A percentile compares a stretch with the other conserved stretches of the same genome.
phyloP scores from a whole-genome alignment of 2,888 invertebrate genomes.

The Ariolimax columbianus region DNA sequence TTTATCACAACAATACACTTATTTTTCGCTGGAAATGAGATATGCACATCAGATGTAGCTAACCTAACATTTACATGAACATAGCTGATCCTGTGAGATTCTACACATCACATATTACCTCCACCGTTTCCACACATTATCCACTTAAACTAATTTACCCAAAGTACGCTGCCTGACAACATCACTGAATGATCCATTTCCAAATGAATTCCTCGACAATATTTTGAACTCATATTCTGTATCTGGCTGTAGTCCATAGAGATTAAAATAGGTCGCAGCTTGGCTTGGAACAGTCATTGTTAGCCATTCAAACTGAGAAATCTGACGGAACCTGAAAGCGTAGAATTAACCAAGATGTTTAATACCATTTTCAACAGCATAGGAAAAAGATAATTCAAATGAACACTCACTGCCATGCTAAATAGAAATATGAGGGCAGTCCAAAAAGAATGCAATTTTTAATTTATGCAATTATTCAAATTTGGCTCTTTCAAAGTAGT shows the following conservation, averaged over 20 bases:
- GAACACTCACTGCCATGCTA: too few relatives aligned
- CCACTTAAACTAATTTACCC: constrained; percentile 44
- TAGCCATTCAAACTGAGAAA: constrained; percentile 83
- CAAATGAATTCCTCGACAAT: constrained; percentile 94
- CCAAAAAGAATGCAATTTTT: too few relatives aligned
- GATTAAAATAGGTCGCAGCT: constrained; percentile 92
- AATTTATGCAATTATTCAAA: too few relatives aligned
- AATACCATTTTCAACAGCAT: too few relatives aligned
- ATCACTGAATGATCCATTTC: constrained; percentile 97
- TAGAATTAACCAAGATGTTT: too few relatives aligned
- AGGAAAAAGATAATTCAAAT: too few relatives aligned
- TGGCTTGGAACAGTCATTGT: constrained; percentile 93
- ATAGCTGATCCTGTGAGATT: background rate
- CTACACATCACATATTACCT: background rate
- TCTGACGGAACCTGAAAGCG: constrained; percentile 37
- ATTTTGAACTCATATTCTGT: constrained; percentile 97
- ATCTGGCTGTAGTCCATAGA: constrained; percentile 92
- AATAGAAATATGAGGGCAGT: too few relatives aligned
- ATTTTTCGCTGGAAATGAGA: background rate
- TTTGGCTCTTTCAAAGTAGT: too few relatives aligned
- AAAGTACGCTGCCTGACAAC: constrained; percentile 87
- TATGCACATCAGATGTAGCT: background rate
- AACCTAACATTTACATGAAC: background rate
- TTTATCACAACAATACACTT: background rate
- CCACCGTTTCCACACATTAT: background rate